These are phyloP conservation scores for Bombus breviceps DNA, from an alignment of 1,140 invertebrate species.

Conservation along the genomic window DNA sequence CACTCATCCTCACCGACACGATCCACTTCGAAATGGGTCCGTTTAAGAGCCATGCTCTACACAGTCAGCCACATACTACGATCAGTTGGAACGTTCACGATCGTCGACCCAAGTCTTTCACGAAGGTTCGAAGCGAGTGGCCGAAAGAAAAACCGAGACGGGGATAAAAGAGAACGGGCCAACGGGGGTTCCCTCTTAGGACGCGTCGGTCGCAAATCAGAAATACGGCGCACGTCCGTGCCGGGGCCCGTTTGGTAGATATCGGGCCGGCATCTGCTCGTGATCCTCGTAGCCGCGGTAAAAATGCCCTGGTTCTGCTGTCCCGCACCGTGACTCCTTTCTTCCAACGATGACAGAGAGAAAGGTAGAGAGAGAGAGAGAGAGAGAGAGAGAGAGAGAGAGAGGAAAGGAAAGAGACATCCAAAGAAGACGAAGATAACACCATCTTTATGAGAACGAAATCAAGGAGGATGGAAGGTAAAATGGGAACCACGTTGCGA, in stretches of 20 bases:
- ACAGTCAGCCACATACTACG: background rate
- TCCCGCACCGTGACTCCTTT: conserved; percentile 46
- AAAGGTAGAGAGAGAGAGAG: background rate
- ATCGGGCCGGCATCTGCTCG: conserved; percentile 65
- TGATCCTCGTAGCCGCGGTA: conserved; percentile 56
- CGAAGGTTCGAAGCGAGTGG: background rate
- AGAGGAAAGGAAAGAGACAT: background rate
- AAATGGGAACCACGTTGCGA: background rate
- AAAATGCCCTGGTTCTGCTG: conserved; percentile 60
- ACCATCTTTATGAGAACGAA: background rate
- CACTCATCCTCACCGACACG: background rate
- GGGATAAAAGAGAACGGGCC: background rate
- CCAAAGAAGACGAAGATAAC: background rate
- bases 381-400: background rate
- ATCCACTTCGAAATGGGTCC: background rate
- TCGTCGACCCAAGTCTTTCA: conserved; percentile 21
- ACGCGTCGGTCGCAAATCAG: conserved; percentile 57
- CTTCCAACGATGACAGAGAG: background rate
- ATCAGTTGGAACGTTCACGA: background rate
- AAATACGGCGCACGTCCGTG: conserved; percentile 59
- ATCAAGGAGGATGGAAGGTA: background rate
- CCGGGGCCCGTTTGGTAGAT: conserved; percentile 46
- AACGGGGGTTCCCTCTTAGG: conserved; percentile 32
- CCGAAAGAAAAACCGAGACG: background rate
- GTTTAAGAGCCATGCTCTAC: background rate